Base-by-base conservation (phyloP, 2,888 invertebrate genomes). In the Electrophaes corylata region DNA sequence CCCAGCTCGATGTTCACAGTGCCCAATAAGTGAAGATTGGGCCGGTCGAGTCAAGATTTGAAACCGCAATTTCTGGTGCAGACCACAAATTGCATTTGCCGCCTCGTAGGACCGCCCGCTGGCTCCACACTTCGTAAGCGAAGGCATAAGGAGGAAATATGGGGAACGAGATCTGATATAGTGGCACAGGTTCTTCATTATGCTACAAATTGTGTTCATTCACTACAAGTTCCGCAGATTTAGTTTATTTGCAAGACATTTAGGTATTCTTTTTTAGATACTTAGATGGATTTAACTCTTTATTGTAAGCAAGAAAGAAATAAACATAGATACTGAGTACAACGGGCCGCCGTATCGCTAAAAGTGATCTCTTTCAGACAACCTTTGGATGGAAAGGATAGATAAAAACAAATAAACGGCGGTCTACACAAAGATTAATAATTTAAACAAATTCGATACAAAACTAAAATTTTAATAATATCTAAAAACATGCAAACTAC, bases 41-140 rank as follows among this genome's bases (percentile, higher is more conserved):
- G 66, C 59, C 65, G 65, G 58, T 65, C 62, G 60, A 47, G 64
- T 50, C 57, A 57, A 54, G 67, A 58, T 67, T 70, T 69, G 73
- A 64, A 68, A 64, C 71, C 81, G 81, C 82, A 83, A 81, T 83
- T 81, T 79, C 81, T 75, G 73, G 67, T 71, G 64, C 67, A 55
- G 53, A 62, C 75, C 78, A 69, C 81, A 88, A 88, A 89, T 88
- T 88, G 83, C 83, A 86, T 87, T 84, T 81, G 71, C 75, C 67
- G 73, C 68, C 77, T 72, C 71, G 60, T 67, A 70, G 69, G 73
- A 72, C 72, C 71, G 67, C 64, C 66, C 54, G 67, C 63, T 62
- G 68, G 65, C 69, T 71, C 71, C 70, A 67, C 73, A 72, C 76
- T 65, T 73, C 67, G 57, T 40, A 20, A 49, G 44, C 47, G 52